Percentiles rank a stretch among this genome's conserved stretches.
phyloP scores from a whole-genome alignment of 2,113 vertebrate genomes.

The Pygoscelis antarcticus region DNA sequence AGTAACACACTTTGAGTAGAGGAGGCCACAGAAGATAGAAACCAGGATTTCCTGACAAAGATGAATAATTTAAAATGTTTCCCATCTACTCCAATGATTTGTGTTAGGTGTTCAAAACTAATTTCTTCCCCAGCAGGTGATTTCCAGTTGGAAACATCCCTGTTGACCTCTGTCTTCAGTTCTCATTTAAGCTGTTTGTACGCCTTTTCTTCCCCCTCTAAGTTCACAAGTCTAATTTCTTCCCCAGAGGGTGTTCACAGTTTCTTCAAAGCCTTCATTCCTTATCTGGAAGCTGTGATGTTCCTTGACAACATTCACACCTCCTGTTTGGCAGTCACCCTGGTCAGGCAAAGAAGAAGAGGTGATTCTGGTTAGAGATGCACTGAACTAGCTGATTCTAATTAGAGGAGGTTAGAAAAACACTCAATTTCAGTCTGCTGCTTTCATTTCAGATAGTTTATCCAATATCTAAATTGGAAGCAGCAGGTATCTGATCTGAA shows the following conservation, averaged over 20 bases:
- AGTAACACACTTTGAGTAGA: neutral
- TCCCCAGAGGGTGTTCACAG: conserved; percentile 62
- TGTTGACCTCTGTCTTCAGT: conserved; percentile 48
- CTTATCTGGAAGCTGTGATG: conserved; percentile 50
- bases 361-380: neutral
- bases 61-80: conserved; percentile 43
- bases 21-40: neutral
- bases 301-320: conserved; percentile 34
- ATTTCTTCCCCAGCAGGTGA: conserved; percentile 70
- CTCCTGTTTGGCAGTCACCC: conserved; percentile 37
- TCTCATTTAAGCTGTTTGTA: conserved; percentile 59
- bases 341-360: conserved; percentile 18
- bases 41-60: neutral
- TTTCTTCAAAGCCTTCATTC: conserved; percentile 65
- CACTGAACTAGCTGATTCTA: conserved; percentile 38
- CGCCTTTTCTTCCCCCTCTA: neutral
- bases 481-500: conserved; percentile 64
- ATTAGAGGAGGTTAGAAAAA: conserved; percentile 52
- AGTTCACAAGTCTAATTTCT: conserved; percentile 72
- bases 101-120: conserved; percentile 66
- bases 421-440: conserved; percentile 13
- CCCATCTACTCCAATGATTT: conserved; percentile 30
- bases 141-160: conserved; percentile 52
- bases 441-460: conserved; percentile 50
- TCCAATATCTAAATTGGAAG: conserved; percentile 69